A percentile compares a stretch with the other conserved stretches of the same genome.
phyloP scores from a whole-genome alignment of 2,113 vertebrate species.

The Centrocercus urophasianus region DNA sequence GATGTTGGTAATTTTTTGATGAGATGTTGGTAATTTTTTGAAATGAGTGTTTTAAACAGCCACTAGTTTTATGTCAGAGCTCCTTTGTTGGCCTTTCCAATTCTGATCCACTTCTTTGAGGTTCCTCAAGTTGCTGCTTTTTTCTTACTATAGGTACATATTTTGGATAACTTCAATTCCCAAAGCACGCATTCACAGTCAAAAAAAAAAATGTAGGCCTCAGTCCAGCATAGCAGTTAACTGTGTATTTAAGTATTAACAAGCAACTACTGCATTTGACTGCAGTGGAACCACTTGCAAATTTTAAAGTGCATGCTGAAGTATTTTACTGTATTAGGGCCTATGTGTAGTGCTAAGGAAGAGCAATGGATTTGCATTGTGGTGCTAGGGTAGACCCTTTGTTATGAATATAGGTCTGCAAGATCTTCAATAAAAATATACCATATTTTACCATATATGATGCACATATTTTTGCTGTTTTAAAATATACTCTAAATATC shows the following conservation, averaged over 20 bases:
- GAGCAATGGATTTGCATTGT: not conserved
- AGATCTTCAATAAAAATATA: not conserved
- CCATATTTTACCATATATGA: not conserved
- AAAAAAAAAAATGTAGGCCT: not conserved
- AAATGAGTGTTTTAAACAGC: not conserved
- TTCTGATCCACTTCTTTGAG: not conserved
- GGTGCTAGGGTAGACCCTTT: not conserved
- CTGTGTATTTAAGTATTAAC: not conserved
- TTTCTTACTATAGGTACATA: not conserved
- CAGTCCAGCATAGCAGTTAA: conserved; percentile 24
- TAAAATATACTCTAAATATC: not conserved
- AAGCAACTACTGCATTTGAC: not conserved
- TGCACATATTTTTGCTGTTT: not conserved
- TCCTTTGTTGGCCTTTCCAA: not conserved
- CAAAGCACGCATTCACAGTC: not conserved
- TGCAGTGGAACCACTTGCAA: not conserved
- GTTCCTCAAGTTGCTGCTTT: not conserved
- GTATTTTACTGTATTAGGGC: not conserved
- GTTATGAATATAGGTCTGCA: not conserved
- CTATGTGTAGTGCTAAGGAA: not conserved
- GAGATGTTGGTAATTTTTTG: not conserved
- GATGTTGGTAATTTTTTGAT: not conserved
- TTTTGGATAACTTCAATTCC: not conserved
- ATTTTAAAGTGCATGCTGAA: not conserved
- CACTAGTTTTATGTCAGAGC: not conserved